Evolutionary conservation across 1,140 invertebrate species (phyloP).

Genomic region (Drosophila willistoni): DNA sequence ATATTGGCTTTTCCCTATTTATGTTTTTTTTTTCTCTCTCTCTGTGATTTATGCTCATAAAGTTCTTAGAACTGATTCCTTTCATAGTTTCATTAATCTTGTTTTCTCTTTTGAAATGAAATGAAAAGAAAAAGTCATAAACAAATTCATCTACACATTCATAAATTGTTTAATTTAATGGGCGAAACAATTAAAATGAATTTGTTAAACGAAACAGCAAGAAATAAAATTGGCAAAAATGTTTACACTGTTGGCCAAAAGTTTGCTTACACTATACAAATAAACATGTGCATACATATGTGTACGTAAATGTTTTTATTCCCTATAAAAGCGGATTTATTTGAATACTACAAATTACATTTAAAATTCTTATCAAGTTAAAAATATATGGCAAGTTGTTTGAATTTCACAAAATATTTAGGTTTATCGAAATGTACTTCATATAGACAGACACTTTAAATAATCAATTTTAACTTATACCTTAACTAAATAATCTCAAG

Average conservation of each 20-base stretch:
- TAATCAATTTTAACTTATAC: too few relatives aligned
- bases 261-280: constrained; percentile 1
- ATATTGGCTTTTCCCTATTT: background rate
- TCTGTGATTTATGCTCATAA: constrained; percentile 3
- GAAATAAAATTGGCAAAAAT: constrained; percentile 4
- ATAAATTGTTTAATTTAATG: constrained; percentile 12
- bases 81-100: constrained; percentile 8
- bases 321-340: background rate
- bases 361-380: too few relatives aligned
- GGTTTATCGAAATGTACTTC: too few relatives aligned
- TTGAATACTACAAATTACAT: background rate
- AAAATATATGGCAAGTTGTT: too few relatives aligned
- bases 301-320: too few relatives aligned
- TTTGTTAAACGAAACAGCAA: constrained; percentile 4
- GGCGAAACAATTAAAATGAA: constrained; percentile 10
- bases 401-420: too few relatives aligned
- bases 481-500: too few relatives aligned
- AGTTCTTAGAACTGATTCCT: constrained; percentile 8
- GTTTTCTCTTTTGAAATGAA: background rate
- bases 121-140: background rate
- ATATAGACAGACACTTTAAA: too few relatives aligned
- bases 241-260: constrained; percentile 5
- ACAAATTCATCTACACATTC: constrained; percentile 8
- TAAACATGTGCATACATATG: background rate
- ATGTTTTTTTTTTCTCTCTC: background rate